These are phyloP conservation scores for Lasioglossum malachurum DNA, from an alignment of 2,888 invertebrate species.

Conservation along the genomic window DNA sequence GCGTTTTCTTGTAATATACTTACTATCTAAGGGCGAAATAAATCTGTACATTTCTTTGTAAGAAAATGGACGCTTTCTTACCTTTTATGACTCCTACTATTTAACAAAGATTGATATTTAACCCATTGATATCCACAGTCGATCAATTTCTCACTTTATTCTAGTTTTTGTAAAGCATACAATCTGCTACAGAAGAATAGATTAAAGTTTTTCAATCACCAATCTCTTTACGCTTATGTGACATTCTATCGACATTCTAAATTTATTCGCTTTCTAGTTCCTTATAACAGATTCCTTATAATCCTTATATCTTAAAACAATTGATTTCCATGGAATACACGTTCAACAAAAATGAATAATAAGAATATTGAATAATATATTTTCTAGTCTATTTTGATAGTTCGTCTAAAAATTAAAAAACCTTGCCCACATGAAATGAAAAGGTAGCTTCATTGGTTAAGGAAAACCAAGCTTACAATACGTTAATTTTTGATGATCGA, in stretches of 20 bases:
- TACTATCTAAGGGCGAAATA: conserved; percentile 46
- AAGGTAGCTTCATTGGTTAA: background rate
- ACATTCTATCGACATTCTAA: background rate
- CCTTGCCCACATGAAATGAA: background rate
- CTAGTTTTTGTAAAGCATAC: background rate
- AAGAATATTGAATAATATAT: background rate
- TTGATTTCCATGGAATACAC: background rate
- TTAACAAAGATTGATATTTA: background rate
- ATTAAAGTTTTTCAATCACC: background rate
- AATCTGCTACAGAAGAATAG: background rate
- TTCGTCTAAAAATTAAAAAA: too few species aligned
- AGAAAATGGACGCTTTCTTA: background rate
- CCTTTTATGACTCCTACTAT: background rate
- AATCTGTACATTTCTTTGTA: conserved; percentile 69
- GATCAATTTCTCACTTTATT: background rate
- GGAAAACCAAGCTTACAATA: background rate
- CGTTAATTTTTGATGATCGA: background rate
- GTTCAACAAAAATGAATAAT: background rate
- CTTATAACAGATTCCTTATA: background rate
- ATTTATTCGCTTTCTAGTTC: background rate
- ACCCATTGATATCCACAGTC: background rate
- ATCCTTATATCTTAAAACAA: background rate
- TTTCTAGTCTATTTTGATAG: background rate
- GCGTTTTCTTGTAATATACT: conserved; percentile 64
- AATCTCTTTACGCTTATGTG: background rate